Evolutionary conservation across 2,888 invertebrate species (phyloP), one percentile per base, ranked within the genome.

Genomic region (Deilephila elpenor): DNA sequence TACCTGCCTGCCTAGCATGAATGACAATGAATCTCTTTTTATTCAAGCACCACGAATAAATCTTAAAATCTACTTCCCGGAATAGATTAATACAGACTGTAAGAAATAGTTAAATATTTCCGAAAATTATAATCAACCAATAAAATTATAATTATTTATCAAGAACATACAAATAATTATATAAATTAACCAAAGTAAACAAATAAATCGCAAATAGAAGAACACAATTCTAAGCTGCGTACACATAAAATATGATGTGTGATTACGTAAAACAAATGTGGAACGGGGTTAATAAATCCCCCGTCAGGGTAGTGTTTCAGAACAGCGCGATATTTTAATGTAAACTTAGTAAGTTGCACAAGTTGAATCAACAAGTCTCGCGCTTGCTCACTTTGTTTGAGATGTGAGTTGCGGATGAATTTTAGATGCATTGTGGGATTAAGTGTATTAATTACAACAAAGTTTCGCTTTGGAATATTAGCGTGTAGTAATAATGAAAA

Each of bases 361-460:
- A 80, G 78, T 83, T 79, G 85, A 86, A 83, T 84, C 86, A 86
- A 86, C 86, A 85, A 86, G 86, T 86, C 77, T 71, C 73, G 73
- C 53, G 70, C 20, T 37, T n/a, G 37, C 64, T 64, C n/a, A 20
- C 64, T 37, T 34, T 34, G 64, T 61, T 34, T 17, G 32, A 62
- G 25, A 64, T 37, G 20, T 67, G 20, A 37, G n/a, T n/a, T 44
- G 44, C 14, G 34, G 4, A 64, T 64, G 62, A 67, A 67, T 44
- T 67, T 67, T 44, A 25, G n/a, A 67, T 67, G 64, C 20, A 67
- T 14, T 44, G 11, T 5, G 20, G 11, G 14, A 67, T 44, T 67
- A 44, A 8, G 19, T n/a, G 34, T 64, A 37, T 37, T 37, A 64
- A 64, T 64, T 34, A 37, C 11, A 64, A 11, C 56, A 56, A 64